Evolutionary conservation across 92 coral and sea anemone genomes (phyloP).

Genomic region (Zoanthus sociatus): DNA sequence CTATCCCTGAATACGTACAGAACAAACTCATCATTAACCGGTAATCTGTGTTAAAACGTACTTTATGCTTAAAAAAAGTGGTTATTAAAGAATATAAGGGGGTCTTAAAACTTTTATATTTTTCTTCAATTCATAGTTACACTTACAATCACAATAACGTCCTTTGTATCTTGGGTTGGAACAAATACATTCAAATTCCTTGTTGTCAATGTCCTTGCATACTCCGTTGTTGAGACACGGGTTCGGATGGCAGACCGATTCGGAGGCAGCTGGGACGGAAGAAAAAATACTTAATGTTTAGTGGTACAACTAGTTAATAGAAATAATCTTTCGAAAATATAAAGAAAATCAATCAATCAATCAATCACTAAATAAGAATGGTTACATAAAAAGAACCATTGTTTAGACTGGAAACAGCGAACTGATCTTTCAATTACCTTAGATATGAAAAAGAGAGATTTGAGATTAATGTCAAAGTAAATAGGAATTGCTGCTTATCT

Average conservation of each 20-base stretch:
- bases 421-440: too few species aligned
- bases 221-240: slow-evolving; percentile 94
- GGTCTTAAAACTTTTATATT: not conserved
- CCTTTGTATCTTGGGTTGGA: slow-evolving; percentile 85
- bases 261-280: slow-evolving; percentile 27
- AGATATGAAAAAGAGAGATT: too few species aligned
- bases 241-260: slow-evolving; percentile 81
- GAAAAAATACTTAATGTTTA: not conserved
- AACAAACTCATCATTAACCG: too few species aligned
- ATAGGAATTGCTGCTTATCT: too few species aligned
- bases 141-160: slow-evolving; percentile 86
- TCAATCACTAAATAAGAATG: too few species aligned
- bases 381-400: too few species aligned
- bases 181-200: slow-evolving; percentile 90
- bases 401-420: too few species aligned
- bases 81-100: not conserved
- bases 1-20: too few species aligned
- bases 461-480: too few species aligned
- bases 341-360: too few species aligned
- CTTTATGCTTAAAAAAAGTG: not conserved
- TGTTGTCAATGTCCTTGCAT: slow-evolving; percentile 76
- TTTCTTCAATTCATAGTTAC: not conserved
- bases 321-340: not conserved
- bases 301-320: not conserved
- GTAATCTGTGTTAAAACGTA: too few species aligned